A percentile compares a stretch with the other conserved stretches of the same genome.
These are phyloP conservation scores for Marcusenius ussheri DNA, from an alignment of 2,113 vertebrate genomes.

Conservation along the genomic window DNA sequence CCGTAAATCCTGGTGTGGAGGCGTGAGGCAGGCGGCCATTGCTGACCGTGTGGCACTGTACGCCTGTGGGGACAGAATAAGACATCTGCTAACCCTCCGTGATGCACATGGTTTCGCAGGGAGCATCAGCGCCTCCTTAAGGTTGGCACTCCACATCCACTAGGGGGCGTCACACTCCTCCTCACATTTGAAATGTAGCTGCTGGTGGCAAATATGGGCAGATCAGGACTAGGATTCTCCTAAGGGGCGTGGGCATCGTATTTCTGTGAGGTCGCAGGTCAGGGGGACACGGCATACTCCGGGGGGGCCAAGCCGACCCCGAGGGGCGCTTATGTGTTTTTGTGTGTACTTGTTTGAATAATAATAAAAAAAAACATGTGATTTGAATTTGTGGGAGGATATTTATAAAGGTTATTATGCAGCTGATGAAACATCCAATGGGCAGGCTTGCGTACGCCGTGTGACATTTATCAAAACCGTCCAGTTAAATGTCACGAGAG, in stretches of 20 bases:
- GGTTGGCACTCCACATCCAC: background rate
- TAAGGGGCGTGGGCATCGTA: background rate
- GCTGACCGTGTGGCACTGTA: background rate
- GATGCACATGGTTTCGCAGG: background rate
- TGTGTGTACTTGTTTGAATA: background rate
- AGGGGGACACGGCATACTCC: background rate
- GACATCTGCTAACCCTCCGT: background rate
- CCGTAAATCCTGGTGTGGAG: background rate
- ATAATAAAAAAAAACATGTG: background rate
- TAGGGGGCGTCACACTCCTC: background rate
- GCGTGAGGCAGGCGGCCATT: background rate
- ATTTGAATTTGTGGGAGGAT: conserved; percentile 16
- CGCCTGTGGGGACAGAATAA: background rate
- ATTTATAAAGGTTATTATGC: conserved; percentile 26
- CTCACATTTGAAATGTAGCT: too few relatives aligned
- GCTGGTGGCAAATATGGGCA: too few relatives aligned
- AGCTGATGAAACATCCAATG: conserved; percentile 3
- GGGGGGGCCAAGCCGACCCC: background rate
- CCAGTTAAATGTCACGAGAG: background rate
- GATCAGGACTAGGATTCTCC: too few relatives aligned
- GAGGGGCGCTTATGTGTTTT: background rate
- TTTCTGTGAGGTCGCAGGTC: background rate
- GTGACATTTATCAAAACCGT: conserved; percentile 20
- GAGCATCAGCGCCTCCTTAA: background rate
- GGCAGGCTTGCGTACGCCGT: background rate